Evolutionary conservation across 2,888 invertebrate species (phyloP).

Genomic region (Stenurella melanura): DNA sequence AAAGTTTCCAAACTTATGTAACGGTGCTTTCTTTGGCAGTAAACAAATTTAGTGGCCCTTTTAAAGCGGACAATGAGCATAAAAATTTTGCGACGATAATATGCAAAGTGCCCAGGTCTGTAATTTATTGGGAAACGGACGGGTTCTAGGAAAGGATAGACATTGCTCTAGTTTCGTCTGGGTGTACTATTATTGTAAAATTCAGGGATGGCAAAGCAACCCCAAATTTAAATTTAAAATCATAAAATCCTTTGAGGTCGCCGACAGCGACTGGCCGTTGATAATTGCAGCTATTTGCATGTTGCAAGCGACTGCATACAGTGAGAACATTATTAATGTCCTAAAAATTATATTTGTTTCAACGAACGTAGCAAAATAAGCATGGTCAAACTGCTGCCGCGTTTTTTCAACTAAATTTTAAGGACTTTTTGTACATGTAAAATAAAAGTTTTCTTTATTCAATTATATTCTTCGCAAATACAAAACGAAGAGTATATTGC

Average conservation of each 20-base stretch:
- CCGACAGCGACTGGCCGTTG: conserved; percentile 6
- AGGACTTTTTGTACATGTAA: too few species aligned
- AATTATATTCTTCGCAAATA: too few species aligned
- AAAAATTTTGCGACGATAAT: conserved; percentile 6
- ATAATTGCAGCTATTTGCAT: neutral
- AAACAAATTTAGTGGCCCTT: neutral
- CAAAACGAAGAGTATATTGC: too few species aligned
- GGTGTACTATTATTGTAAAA: too few species aligned
- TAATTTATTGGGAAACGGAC: neutral
- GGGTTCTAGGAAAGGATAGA: conserved; percentile 7
- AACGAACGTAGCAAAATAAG: too few species aligned
- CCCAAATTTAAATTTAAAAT: neutral
- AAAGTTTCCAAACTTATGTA: neutral
- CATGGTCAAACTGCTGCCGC: too few species aligned
- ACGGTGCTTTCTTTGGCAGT: neutral
- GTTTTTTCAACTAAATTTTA: too few species aligned
- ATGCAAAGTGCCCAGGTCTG: conserved; percentile 1
- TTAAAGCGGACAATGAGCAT: neutral
- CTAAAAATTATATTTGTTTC: too few species aligned
- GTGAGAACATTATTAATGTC: neutral
- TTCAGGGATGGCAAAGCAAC: neutral
- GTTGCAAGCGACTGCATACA: neutral
- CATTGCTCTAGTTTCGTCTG: neutral
- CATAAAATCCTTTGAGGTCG: neutral
- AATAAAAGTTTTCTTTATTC: too few species aligned